These are phyloP conservation scores for Zeuzera pyrina DNA, from an alignment of 2,888 invertebrate species.

Conservation along the genomic window DNA sequence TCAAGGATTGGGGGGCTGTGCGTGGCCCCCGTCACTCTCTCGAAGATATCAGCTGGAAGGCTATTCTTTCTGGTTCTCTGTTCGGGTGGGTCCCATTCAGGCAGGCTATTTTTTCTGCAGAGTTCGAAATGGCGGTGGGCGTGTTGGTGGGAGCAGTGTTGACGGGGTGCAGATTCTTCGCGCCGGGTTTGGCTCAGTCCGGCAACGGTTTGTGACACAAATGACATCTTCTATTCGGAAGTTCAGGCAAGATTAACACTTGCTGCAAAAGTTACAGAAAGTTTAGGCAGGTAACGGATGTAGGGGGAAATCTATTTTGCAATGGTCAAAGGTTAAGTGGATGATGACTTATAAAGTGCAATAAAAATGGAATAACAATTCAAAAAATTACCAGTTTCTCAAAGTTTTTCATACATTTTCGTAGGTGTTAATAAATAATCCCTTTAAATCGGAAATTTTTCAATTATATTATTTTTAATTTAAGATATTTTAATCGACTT, in stretches of 20 bases:
- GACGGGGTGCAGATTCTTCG: conserved; percentile 54
- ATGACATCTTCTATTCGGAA: conserved; percentile 50
- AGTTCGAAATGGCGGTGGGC: conserved; percentile 52
- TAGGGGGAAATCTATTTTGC: too few species aligned
- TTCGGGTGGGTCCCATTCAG: conserved; percentile 65
- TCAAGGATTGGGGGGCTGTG: conserved; percentile 36
- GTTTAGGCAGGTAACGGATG: too few species aligned
- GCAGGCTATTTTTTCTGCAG: conserved; percentile 62
- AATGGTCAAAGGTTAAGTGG: too few species aligned
- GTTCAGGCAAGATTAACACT: too few species aligned
- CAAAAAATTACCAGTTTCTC: too few species aligned
- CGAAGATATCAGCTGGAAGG: conserved; percentile 56
- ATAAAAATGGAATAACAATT: too few species aligned
- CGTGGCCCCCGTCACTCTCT: conserved; percentile 39
- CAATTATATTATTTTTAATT: too few species aligned
- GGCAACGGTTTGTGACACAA: conserved; percentile 72
- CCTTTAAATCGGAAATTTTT: too few species aligned
- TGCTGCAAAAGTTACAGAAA: conserved; percentile 28
- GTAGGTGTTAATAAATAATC: too few species aligned
- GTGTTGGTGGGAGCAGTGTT: conserved; percentile 66
- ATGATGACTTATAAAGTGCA: too few species aligned
- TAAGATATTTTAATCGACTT: too few species aligned
- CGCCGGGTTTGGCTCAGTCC: conserved; percentile 61
- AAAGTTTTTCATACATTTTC: too few species aligned
- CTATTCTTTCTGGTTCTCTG: conserved; percentile 59